phyloP scores from a whole-genome alignment of 1,140 invertebrate genomes.

The Heliothis subflexa region DNA sequence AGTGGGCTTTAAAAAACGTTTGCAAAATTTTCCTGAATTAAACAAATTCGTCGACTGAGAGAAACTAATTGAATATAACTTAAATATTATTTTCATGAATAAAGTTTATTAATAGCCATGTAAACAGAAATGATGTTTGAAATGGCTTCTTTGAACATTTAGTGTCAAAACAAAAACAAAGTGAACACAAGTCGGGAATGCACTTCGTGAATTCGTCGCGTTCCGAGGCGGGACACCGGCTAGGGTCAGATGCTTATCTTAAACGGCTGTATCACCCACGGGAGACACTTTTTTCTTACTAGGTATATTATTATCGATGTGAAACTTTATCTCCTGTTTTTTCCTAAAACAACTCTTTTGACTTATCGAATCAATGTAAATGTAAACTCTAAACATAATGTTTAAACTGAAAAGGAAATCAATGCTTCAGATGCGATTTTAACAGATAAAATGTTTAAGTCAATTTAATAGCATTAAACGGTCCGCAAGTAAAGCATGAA shows the following conservation, averaged over 20 bases:
- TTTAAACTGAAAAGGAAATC: background rate
- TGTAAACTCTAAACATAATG: slow-evolving; percentile 33
- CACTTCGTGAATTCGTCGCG: slow-evolving; percentile 81
- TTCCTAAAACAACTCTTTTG: slow-evolving; percentile 10
- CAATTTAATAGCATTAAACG: slow-evolving; percentile 40
- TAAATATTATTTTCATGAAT: background rate
- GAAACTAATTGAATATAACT: background rate
- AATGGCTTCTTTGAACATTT: slow-evolving; percentile 60
- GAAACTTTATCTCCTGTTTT: slow-evolving; percentile 65
- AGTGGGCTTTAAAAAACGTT: too few species aligned
- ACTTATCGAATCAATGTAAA: slow-evolving; percentile 18
- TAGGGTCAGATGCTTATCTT: slow-evolving; percentile 84
- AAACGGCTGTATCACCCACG: slow-evolving; percentile 84
- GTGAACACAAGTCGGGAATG: slow-evolving; percentile 71
- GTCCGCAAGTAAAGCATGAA: slow-evolving; percentile 38
- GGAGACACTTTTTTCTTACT: slow-evolving; percentile 83
- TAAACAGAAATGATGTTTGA: slow-evolving; percentile 41
- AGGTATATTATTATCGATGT: slow-evolving; percentile 80
- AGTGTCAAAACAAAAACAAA: slow-evolving; percentile 74
- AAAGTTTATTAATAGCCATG: slow-evolving; percentile 32
- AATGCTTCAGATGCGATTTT: background rate
- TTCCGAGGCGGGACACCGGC: slow-evolving; percentile 72
- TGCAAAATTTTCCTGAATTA: too few species aligned
- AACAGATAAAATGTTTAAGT: slow-evolving; percentile 48
- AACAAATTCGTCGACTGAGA: too few species aligned